Conservation (phyloP, 2,888 invertebrate genomes). For the Eurytoma adleriae region DNA sequence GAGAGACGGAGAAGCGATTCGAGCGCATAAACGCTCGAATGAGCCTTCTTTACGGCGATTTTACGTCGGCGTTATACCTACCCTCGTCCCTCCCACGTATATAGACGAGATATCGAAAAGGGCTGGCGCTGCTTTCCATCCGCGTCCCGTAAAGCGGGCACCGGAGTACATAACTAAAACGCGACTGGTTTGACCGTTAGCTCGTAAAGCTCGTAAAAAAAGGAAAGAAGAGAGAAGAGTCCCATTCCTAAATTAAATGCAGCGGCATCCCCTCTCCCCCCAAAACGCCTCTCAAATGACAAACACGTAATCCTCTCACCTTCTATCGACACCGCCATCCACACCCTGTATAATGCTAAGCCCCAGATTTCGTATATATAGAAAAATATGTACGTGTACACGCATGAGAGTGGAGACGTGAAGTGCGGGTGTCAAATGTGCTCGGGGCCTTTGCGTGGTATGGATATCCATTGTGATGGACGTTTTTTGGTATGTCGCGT, state of each 20-base stretch:
- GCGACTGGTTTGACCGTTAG: slow-evolving; percentile 22
- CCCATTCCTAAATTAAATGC: slow-evolving; percentile 39
- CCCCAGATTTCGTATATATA: background rate
- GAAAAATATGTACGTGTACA: background rate
- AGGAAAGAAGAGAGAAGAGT: background rate
- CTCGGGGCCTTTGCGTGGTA: slow-evolving; percentile 38
- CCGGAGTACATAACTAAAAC: slow-evolving; percentile 49
- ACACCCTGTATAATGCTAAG: slow-evolving; percentile 22
- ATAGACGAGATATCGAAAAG: slow-evolving; percentile 7
- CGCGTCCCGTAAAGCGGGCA: background rate
- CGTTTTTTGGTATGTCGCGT: slow-evolving; percentile 26
- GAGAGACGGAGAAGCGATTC: slow-evolving; percentile 57
- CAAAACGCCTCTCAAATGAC: slow-evolving; percentile 2
- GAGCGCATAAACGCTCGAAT: slow-evolving; percentile 40
- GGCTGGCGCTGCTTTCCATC: background rate
- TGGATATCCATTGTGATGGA: slow-evolving; percentile 39
- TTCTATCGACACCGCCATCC: background rate
- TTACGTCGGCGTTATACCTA: slow-evolving; percentile 14
- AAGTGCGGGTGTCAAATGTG: slow-evolving; percentile 10
- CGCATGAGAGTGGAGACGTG: background rate
- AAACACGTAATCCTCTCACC: background rate
- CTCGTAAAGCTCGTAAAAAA: slow-evolving; percentile 13
- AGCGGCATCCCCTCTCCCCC: background rate
- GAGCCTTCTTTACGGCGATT: slow-evolving; percentile 40
- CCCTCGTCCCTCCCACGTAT: background rate